Conservation (phyloP, 2,888 invertebrate genomes). For the Linnaemya vulpina region DNA sequence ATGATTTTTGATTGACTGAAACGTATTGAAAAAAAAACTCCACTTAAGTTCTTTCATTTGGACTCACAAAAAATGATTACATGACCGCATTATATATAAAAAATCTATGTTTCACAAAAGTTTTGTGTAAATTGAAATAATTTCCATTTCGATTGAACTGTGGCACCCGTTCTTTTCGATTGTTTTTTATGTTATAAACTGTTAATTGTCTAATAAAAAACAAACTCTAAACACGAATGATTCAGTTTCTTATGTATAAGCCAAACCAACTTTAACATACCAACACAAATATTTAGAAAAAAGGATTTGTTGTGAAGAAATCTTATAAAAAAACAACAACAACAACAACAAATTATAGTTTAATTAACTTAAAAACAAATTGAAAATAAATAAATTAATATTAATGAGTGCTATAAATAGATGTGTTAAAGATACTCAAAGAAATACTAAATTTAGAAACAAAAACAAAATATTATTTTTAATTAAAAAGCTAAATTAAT, state of each 20-base stretch:
- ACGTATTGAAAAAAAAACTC: too few relatives aligned
- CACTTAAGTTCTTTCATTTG: too few relatives aligned
- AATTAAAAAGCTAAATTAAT: constrained; percentile 16
- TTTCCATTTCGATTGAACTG: too few relatives aligned
- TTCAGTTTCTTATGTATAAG: constrained; percentile 52
- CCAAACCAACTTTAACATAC: constrained; percentile 43
- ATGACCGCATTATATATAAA: too few relatives aligned
- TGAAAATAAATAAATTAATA: constrained; percentile 26
- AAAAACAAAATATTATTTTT: constrained; percentile 16
- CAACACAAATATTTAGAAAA: constrained; percentile 61
- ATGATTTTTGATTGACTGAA: too few relatives aligned
- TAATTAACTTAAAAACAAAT: constrained; percentile 23
- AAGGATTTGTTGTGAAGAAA: constrained; percentile 36
- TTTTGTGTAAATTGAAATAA: too few relatives aligned
- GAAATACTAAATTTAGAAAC: constrained; percentile 18
- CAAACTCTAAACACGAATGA: constrained; percentile 9
- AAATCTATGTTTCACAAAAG: too few relatives aligned
- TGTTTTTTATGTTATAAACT: constrained; percentile 31
- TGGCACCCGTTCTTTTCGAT: too few relatives aligned
- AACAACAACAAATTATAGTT: constrained; percentile 35
- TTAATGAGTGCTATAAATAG: constrained; percentile 65
- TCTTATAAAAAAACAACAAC: not conserved
- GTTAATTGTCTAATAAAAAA: constrained; percentile 28
- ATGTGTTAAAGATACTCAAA: constrained; percentile 68
- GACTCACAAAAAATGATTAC: too few relatives aligned